Evolutionary conservation across 2,888 invertebrate genomes (phyloP).

Genomic region (Drosophila cognata): DNA sequence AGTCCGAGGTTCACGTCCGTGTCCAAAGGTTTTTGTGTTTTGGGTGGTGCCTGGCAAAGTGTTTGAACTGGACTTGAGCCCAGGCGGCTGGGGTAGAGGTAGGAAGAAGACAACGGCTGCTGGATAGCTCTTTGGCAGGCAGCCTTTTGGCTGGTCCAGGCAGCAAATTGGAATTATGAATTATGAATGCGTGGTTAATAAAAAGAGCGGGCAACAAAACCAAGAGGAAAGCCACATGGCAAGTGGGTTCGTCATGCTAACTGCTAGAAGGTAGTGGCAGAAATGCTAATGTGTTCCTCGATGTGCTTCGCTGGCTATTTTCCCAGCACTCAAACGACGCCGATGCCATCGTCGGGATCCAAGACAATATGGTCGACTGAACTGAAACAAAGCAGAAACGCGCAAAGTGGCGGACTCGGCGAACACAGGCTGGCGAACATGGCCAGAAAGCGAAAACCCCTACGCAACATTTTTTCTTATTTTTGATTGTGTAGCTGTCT

Average conservation of each 20-base stretch:
- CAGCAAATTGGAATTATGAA: constrained; percentile 84
- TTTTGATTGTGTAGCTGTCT: constrained; percentile 11
- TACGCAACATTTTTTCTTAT: constrained; percentile 59
- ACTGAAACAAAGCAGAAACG: constrained; percentile 81
- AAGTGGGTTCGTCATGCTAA: constrained; percentile 73
- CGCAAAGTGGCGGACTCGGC: constrained; percentile 65
- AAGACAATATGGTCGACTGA: constrained; percentile 79
- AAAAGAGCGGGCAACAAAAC: constrained; percentile 60
- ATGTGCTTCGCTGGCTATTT: constrained; percentile 77
- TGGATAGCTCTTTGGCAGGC: constrained; percentile 16
- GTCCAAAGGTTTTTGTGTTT: constrained; percentile 51
- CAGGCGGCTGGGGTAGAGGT: constrained; percentile 11
- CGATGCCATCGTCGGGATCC: constrained; percentile 40
- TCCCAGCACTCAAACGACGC: constrained; percentile 80
- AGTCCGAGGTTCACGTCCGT: constrained; percentile 26
- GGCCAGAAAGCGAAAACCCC: constrained; percentile 71
- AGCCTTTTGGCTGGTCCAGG: constrained; percentile 48
- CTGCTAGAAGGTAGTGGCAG: constrained; percentile 56
- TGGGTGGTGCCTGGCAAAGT: constrained; percentile 64
- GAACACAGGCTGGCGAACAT: constrained; percentile 29
- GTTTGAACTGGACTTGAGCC: constrained; percentile 72
- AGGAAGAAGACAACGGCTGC: constrained; percentile 15
- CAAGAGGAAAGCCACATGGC: constrained; percentile 50
- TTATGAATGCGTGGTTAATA: constrained; percentile 82
- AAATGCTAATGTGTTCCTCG: constrained; percentile 80